Evolutionary conservation across 2,113 vertebrate genomes (phyloP), one percentile per base, ranked within the genome.

Genomic region (Urocynchramus pylzowi): DNA sequence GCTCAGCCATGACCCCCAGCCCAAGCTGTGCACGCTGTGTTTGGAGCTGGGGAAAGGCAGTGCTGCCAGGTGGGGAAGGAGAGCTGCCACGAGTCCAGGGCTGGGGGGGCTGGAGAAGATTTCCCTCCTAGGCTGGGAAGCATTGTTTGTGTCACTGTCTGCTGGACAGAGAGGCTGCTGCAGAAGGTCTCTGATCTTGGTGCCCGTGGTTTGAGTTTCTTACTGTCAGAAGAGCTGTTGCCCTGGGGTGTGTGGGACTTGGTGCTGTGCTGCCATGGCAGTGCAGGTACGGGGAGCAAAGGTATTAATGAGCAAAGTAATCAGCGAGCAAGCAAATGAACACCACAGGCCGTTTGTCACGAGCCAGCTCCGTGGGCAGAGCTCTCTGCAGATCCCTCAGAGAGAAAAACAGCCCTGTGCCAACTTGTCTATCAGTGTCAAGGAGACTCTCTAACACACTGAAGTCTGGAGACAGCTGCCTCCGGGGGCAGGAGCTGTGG

Each of bases 111-210:
- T 41, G 67, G 20, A 56, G 50, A 24, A 3, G 30, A 13, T 61
- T 60, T 39, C 26, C 56, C 75, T 69, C 18, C 41, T 23, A 52
- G 60, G 24, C 70, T 16, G 47, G 41, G 50, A 6, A 26, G 9
- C 1, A 0, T 6, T 3, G 0, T 2, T 30, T 2, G 11, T 31
- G 39, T 18, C 0, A 0, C 76, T 49, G 2, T 7, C 20, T 45
- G 74, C 67, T n/a, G 45, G 50, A 35, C 61, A 12, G 7, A 80
- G 79, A 6, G 53, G 76, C 52, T 88, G 44, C 22, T 65, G 76
- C 50, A 33, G 82, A 14, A 63, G 75, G 37, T 57, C 84, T 74
- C 69, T 77, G 74, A 41, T 84, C 86, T 57, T n/a, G 83, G 63
- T 11, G 30, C 13, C 61, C 41, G 35, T 7, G 15, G 57, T 83